Evolutionary conservation across 2,113 vertebrate species (phyloP), one percentile per base, ranked within the genome.

Genomic region (Psettodes erumei): DNA sequence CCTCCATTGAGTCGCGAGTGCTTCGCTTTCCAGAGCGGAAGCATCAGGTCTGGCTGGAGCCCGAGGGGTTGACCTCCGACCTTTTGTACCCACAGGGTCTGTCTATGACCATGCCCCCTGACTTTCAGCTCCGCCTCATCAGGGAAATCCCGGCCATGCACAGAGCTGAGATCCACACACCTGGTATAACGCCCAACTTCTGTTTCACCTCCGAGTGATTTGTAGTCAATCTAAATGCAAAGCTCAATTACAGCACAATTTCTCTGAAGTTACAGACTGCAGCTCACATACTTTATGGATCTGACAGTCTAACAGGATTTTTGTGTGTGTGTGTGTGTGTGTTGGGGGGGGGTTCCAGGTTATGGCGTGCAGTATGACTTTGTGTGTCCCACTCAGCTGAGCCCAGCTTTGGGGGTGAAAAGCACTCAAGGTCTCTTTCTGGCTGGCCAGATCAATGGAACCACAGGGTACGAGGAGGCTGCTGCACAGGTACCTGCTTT

Each of bases 341-440:
- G n/a, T 54, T 15, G 11, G 23, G 3, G 1, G 42, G 30, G 40
- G 21, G 1, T 76, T 72, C 4, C 79, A 99, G 98, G 98, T 82
- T 99, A 99, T 1, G 98, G 97, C 1, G 98, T 99, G 43, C 98
- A 99, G 38, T 99, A 99, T 45, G 97, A 99, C 71, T 99, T 93
- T 71, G 91, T 99, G 71, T 98, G 98, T 77, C 98, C 97, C 15
- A 97, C 95, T 60, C 97, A 99, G 78, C 93, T 99, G 78, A 90
- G 84, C 19, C 90, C 95, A 10, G 93, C 96, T 13, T 93, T 99
- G 0, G 96, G 98, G 86, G 96, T 96, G 0, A 96, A 92, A 67
- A 92, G 89, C 27, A 95, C 96, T 28, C 98, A 98, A 56, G 90
- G 94, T 15, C 96, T 99, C 3, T 99, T 99, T 91, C 93, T 98